Evolutionary conservation across 2,797 vertebrate genomes (phyloP).

Genomic region (Aeoliscus strigatus): DNA sequence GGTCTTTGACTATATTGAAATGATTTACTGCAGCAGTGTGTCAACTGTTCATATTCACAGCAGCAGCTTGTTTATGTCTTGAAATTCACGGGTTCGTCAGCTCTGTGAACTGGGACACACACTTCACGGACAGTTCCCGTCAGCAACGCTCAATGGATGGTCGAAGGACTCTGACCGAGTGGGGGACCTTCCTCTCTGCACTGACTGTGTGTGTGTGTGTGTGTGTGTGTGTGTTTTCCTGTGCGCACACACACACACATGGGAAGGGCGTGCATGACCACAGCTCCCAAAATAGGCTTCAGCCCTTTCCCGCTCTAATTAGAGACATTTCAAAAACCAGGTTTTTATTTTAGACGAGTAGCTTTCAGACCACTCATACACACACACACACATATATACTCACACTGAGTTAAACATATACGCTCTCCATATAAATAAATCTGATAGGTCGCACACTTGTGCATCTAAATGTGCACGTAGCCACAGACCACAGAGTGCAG

Average conservation of each 20-base stretch:
- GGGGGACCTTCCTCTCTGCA: slow-evolving; percentile 22
- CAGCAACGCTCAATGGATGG: slow-evolving; percentile 29
- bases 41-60: slow-evolving; percentile 45
- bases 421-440: slow-evolving; percentile 66
- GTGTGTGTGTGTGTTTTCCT: slow-evolving; percentile 26
- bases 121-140: slow-evolving; percentile 24
- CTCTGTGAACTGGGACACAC: slow-evolving; percentile 38
- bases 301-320: slow-evolving; percentile 79
- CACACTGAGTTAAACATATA: slow-evolving; percentile 45
- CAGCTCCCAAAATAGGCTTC: slow-evolving; percentile 75
- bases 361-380: slow-evolving; percentile 55
- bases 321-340: slow-evolving; percentile 80
- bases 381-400: slow-evolving; percentile 16
- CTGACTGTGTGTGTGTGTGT: slow-evolving; percentile 31
- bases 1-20: slow-evolving; percentile 52
- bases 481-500: slow-evolving; percentile 64
- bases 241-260: slow-evolving; percentile 57
- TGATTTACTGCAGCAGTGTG: slow-evolving; percentile 47
- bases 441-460: slow-evolving; percentile 60
- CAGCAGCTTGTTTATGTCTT: slow-evolving; percentile 49
- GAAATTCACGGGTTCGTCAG: slow-evolving; percentile 33
- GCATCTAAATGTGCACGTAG: slow-evolving; percentile 43
- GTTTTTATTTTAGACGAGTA: slow-evolving; percentile 81
- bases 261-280: slow-evolving; percentile 75
- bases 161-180: slow-evolving; percentile 42